Evolutionary conservation across 2,113 vertebrate genomes (phyloP).

Genomic region (Emberiza fucata): DNA sequence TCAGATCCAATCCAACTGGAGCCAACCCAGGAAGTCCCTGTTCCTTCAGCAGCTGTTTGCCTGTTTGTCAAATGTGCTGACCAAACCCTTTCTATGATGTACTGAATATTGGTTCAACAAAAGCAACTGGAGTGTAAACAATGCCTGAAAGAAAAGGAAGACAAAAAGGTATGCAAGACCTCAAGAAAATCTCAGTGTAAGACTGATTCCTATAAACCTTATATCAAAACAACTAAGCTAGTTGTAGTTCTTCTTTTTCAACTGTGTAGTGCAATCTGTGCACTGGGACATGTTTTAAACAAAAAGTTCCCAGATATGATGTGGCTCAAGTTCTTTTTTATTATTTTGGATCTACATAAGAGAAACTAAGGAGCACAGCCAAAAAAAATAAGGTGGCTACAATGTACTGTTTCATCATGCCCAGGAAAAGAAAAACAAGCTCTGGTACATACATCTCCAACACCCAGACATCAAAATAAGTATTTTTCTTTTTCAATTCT

Average conservation of each 20-base stretch:
- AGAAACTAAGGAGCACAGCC: neutral
- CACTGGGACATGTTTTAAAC: neutral
- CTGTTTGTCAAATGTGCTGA: neutral
- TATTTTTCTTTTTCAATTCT: neutral
- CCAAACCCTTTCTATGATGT: neutral
- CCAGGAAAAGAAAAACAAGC: constrained; percentile 7
- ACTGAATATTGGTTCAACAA: neutral
- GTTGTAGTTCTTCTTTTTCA: neutral
- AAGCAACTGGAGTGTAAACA: neutral
- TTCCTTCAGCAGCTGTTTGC: neutral
- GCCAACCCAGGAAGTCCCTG: fast-evolving
- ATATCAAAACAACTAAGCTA: neutral
- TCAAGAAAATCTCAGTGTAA: neutral
- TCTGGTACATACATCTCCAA: neutral
- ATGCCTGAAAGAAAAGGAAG: neutral
- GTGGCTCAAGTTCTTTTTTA: neutral
- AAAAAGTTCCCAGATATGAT: neutral
- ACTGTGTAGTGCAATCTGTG: neutral
- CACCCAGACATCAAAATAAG: constrained; percentile 7
- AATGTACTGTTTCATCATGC: neutral
- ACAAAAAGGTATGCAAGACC: neutral
- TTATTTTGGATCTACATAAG: neutral
- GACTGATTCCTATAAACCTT: neutral
- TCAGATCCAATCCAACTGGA: neutral
- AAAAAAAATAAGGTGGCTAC: constrained; percentile 10